Percentiles rank a stretch among this genome's conserved stretches.
Conservation (phyloP, 1,140 invertebrate species). For the Metopolophium dirhodum region DNA sequence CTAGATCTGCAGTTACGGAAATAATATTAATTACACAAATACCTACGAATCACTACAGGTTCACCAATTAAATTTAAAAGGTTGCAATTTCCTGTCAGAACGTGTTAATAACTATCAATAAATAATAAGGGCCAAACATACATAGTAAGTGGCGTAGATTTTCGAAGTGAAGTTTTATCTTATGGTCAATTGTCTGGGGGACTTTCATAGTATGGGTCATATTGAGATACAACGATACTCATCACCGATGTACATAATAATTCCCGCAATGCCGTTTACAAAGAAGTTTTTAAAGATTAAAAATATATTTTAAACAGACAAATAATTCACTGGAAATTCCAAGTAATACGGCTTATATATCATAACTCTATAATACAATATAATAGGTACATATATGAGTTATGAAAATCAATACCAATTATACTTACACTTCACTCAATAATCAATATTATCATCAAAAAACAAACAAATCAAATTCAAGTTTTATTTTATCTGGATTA, state of each 20-base stretch:
- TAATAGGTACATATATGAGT: background rate
- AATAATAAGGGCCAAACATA: background rate
- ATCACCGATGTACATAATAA: too few species aligned
- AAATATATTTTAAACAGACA: background rate
- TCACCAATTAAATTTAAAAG: background rate
- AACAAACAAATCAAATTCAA: background rate
- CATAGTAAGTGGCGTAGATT: background rate
- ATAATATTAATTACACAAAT: too few species aligned
- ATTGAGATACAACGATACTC: too few species aligned
- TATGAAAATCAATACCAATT: background rate
- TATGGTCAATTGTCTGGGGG: background rate
- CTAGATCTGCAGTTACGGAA: accelerated
- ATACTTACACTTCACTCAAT: background rate
- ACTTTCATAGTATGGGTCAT: too few species aligned
- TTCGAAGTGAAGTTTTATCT: background rate
- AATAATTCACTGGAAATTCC: background rate
- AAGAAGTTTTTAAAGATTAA: background rate
- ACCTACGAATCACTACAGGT: background rate
- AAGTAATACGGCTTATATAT: background rate
- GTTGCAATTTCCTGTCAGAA: background rate
- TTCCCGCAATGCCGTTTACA: too few species aligned
- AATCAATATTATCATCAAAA: background rate
- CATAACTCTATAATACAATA: background rate
- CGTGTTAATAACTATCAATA: background rate
- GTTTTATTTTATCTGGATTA: background rate